These are phyloP conservation scores for Falco punctatus DNA, from an alignment of 2,113 vertebrate species.

Conservation along the genomic window DNA sequence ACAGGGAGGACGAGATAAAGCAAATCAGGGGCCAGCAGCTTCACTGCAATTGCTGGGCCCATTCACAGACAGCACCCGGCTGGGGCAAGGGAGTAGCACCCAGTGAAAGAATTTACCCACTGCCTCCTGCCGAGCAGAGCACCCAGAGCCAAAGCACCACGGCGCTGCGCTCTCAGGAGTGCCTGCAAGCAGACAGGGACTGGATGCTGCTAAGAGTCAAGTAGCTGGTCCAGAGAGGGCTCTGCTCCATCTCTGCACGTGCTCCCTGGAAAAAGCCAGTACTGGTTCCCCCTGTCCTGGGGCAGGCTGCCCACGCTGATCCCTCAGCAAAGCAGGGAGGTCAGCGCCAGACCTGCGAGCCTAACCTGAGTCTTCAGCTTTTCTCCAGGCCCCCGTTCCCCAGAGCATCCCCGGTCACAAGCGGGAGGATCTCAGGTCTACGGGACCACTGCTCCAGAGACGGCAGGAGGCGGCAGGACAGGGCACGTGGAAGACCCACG, in stretches of 20 bases:
- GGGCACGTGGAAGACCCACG: neutral
- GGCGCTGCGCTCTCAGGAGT: rapidly evolving
- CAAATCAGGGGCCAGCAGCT: neutral
- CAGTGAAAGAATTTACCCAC: neutral
- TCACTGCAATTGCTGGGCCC: neutral
- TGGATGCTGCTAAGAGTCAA: neutral
- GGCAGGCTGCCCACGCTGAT: neutral
- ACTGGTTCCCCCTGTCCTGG: neutral
- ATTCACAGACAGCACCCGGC: neutral
- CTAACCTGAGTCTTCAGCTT: neutral
- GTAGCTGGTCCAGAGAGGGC: neutral
- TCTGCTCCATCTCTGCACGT: neutral
- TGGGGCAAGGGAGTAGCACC: neutral
- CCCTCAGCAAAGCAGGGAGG: neutral
- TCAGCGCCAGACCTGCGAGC: neutral
- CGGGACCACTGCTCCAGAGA: neutral
- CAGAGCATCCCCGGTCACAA: neutral
- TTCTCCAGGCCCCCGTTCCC: neutral
- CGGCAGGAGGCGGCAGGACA: neutral
- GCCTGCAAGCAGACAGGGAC: neutral
- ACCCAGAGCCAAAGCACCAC: rapidly evolving
- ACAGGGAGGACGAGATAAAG: neutral
- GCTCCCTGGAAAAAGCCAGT: neutral
- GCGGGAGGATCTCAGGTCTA: neutral
- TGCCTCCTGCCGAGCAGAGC: neutral